These are phyloP conservation scores for Galerucella pusilla DNA, from an alignment of 2,888 invertebrate species.

Conservation along the genomic window DNA sequence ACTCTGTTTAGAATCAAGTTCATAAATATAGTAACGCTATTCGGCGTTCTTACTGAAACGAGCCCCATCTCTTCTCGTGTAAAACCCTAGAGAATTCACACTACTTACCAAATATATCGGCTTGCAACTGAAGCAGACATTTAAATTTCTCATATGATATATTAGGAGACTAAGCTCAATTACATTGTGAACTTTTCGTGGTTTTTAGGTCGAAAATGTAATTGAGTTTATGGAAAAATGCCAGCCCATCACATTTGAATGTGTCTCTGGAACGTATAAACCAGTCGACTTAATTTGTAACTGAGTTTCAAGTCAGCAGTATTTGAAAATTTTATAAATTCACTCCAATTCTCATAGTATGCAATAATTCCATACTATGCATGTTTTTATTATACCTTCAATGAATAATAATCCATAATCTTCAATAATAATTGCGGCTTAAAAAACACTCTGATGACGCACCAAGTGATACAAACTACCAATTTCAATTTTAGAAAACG, in stretches of 20 bases:
- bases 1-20: too few species aligned
- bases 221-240: constrained; percentile 37
- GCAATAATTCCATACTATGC: too few species aligned
- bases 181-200: constrained; percentile 34
- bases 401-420: not conserved
- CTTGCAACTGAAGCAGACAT: constrained; percentile 13
- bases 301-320: not conserved
- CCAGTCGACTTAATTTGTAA: not conserved
- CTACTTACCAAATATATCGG: not conserved
- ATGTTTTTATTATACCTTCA: too few species aligned
- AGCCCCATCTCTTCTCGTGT: too few species aligned
- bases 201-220: constrained; percentile 37
- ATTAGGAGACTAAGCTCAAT: constrained; percentile 25
- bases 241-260: constrained; percentile 36
- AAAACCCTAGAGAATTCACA: too few species aligned
- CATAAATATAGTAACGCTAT: too few species aligned
- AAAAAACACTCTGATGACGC: not conserved
- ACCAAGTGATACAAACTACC: not conserved
- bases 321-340: not conserved
- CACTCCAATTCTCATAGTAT: too few species aligned
- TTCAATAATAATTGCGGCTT: not conserved
- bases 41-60: too few species aligned
- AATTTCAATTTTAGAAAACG: not conserved
- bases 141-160: constrained; percentile 20
- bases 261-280: constrained; percentile 12